A percentile compares a stretch with the other conserved stretches of the same genome.
phyloP scores from a whole-genome alignment of 2,888 invertebrate genomes.

The Eupithecia dodoneata region DNA sequence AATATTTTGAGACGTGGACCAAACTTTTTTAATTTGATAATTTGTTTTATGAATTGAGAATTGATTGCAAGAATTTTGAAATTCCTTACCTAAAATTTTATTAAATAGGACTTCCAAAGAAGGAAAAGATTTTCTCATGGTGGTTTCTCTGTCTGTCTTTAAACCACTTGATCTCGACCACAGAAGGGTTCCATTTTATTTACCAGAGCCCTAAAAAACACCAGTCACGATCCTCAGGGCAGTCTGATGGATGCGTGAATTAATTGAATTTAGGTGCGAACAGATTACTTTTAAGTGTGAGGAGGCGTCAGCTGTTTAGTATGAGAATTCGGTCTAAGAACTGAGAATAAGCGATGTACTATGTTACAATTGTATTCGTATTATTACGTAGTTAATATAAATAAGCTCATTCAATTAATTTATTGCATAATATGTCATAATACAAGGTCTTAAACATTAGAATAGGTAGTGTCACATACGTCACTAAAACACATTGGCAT shows the following conservation, averaged over 20 bases:
- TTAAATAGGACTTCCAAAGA: neutral
- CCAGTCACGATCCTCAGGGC: conserved; percentile 74
- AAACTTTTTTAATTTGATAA: too few species aligned
- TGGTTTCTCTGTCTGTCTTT: neutral
- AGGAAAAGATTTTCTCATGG: neutral
- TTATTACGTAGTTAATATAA: too few species aligned
- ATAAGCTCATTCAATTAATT: too few species aligned
- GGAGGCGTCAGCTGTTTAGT: conserved; percentile 52
- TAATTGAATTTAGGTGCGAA: conserved; percentile 83
- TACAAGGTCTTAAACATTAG: too few species aligned
- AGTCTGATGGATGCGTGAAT: conserved; percentile 71
- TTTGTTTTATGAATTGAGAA: too few species aligned
- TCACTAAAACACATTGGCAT: too few species aligned
- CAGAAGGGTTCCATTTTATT: neutral
- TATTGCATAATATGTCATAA: too few species aligned
- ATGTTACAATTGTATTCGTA: too few species aligned
- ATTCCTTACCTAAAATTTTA: too few species aligned
- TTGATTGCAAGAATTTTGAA: too few species aligned
- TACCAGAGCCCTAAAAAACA: neutral
- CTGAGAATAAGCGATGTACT: conserved; percentile 8
- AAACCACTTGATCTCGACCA: neutral
- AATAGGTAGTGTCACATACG: too few species aligned
- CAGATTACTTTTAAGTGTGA: conserved; percentile 56
- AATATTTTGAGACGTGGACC: too few species aligned
- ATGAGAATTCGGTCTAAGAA: conserved; percentile 7